Evolutionary conservation across 2,888 invertebrate genomes (phyloP).

Genomic region (Palloptera scutellata): DNA sequence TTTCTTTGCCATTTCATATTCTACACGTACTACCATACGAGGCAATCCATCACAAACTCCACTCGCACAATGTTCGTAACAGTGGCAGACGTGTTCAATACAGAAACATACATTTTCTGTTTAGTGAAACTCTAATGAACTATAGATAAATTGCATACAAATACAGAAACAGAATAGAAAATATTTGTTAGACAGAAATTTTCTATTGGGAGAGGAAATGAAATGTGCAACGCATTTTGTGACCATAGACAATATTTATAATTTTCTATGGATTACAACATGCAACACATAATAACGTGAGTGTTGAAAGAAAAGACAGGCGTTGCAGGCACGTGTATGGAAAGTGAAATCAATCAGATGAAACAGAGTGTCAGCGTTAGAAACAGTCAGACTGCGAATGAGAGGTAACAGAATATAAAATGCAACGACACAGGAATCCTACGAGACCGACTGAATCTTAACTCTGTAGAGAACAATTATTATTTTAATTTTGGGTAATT

Average conservation of each 20-base stretch:
- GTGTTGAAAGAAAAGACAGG: not conserved
- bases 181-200: not conserved
- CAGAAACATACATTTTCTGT: not conserved
- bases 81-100: not conserved
- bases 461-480: no score
- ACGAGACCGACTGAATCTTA: no score
- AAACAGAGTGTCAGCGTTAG: no score
- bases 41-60: no score
- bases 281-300: not conserved
- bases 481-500: no score
- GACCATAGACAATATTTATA: not conserved
- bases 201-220: not conserved
- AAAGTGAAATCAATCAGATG: slow-evolving; percentile 9
- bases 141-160: not conserved
- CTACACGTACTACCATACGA: no score
- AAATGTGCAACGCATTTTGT: not conserved
- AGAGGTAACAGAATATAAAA: no score
- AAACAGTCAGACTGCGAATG: no score
- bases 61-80: not conserved
- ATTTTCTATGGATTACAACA: not conserved
- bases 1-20: no score
- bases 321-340: slow-evolving; percentile 20
- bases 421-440: no score
- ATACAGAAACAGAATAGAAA: not conserved
- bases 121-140: not conserved